Percentiles rank a stretch among this genome's conserved stretches.
phyloP scores from a whole-genome alignment of 2,888 invertebrate genomes.

The Corbicula japonica region DNA sequence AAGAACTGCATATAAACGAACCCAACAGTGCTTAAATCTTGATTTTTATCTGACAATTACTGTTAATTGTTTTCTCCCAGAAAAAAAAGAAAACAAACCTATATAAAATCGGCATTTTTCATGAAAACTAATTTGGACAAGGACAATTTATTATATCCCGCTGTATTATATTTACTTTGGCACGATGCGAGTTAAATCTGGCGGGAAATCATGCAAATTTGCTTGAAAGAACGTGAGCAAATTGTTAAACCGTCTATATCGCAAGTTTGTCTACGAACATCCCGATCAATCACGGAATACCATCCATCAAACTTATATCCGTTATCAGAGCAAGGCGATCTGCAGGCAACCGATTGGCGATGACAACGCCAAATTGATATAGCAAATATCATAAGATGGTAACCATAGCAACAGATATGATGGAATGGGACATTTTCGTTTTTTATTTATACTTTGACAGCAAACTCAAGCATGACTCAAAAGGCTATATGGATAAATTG shows the following conservation, averaged over 20 bases:
- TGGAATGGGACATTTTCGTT: slow-evolving; percentile 40
- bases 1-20: too few relatives aligned
- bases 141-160: too few relatives aligned
- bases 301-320: slow-evolving; percentile 15
- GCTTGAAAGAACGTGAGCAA: slow-evolving; percentile 1
- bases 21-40: too few relatives aligned
- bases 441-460: slow-evolving; percentile 41
- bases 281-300: slow-evolving; percentile 10
- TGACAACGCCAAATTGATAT: slow-evolving; percentile 43
- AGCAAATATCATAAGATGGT: slow-evolving; percentile 29
- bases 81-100: too few relatives aligned
- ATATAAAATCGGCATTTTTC: too few relatives aligned
- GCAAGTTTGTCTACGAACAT: slow-evolving; percentile 6
- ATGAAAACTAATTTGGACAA: too few relatives aligned
- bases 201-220: slow-evolving; percentile 24
- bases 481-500: slow-evolving; percentile 19
- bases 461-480: slow-evolving; percentile 40
- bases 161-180: slow-evolving; percentile 15
- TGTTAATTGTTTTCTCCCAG: too few relatives aligned
- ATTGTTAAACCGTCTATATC: slow-evolving; percentile 13
- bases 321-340: slow-evolving; percentile 19
- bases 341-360: slow-evolving; percentile 5
- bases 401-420: slow-evolving; percentile 33
- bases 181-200: background rate
- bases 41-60: too few relatives aligned